A percentile compares a stretch with the other conserved stretches of the same genome.
phyloP scores from a whole-genome alignment of 2,113 vertebrate species.

The Mesitornis unicolor region DNA sequence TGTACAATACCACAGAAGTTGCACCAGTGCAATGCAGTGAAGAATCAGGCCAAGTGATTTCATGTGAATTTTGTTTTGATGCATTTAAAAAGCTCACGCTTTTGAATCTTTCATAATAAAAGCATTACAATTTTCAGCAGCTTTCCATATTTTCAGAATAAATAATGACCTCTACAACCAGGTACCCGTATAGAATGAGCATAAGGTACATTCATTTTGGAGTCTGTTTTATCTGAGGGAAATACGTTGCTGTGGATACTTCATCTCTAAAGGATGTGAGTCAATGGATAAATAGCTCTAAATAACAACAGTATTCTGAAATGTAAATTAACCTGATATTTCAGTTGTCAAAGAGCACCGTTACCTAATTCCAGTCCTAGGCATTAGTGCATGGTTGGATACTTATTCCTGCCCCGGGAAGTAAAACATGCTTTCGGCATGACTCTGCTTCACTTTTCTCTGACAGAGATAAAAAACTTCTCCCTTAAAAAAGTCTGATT shows the following conservation, averaged over 20 bases:
- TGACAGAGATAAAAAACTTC: not conserved
- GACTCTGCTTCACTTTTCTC: not conserved
- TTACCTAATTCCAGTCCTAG: not conserved
- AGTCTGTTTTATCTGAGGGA: not conserved
- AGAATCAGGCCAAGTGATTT: not conserved
- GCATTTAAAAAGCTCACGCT: not conserved
- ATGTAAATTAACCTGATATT: not conserved
- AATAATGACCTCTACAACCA: not conserved
- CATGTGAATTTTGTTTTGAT: not conserved
- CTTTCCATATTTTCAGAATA: not conserved
- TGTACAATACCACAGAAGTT: no score
- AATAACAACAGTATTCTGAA: not conserved
- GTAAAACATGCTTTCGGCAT: not conserved
- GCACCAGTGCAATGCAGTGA: not conserved
- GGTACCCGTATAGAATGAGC: not conserved
- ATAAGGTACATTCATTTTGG: not conserved
- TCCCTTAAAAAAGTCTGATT: not conserved
- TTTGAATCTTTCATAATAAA: not conserved
- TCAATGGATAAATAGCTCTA: not conserved
- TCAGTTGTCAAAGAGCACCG: not conserved
- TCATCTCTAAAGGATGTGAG: not conserved
- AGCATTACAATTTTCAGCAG: not conserved
- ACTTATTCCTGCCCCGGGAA: not conserved
- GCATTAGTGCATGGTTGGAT: not conserved
- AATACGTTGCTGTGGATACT: not conserved